Percentiles rank a stretch among this genome's conserved stretches.
Conservation (phyloP, 2,797 vertebrate genomes). For the Sebastes trivittatus region DNA sequence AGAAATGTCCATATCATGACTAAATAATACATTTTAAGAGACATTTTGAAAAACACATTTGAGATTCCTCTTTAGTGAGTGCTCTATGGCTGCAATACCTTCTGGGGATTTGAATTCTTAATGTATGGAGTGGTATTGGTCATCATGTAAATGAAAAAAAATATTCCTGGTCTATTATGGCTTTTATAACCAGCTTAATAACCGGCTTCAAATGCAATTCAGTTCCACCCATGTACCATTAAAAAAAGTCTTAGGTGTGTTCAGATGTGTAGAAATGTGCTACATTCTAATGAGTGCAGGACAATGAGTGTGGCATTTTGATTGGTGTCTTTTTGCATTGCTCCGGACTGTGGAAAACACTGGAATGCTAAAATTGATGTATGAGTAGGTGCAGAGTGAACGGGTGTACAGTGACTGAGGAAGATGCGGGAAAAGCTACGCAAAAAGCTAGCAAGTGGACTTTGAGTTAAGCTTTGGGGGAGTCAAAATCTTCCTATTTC, state of each 20-base stretch:
- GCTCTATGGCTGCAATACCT: slow-evolving; percentile 21
- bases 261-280: not conserved
- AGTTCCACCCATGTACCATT: not conserved
- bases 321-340: not conserved
- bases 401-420: not conserved
- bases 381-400: not conserved
- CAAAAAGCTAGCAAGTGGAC: not conserved
- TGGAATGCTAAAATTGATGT: not conserved
- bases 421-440: not conserved
- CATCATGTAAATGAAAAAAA: slow-evolving; percentile 12
- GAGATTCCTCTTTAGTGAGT: not conserved
- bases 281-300: not conserved
- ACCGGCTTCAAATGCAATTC: not conserved
- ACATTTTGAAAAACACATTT: slow-evolving; percentile 27
- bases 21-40: slow-evolving; percentile 38
- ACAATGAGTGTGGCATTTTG: not conserved
- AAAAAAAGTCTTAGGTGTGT: not conserved
- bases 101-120: slow-evolving; percentile 23
- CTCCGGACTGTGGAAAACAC: not conserved
- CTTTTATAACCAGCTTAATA: slow-evolving; percentile 43
- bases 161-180: slow-evolving; percentile 37
- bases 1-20: slow-evolving; percentile 22
- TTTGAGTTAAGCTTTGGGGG: not conserved
- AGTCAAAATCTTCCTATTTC: too few species aligned
- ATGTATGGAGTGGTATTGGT: not conserved